Base-by-base conservation (phyloP, 2,888 invertebrate genomes). In the Lithodes maja region DNA sequence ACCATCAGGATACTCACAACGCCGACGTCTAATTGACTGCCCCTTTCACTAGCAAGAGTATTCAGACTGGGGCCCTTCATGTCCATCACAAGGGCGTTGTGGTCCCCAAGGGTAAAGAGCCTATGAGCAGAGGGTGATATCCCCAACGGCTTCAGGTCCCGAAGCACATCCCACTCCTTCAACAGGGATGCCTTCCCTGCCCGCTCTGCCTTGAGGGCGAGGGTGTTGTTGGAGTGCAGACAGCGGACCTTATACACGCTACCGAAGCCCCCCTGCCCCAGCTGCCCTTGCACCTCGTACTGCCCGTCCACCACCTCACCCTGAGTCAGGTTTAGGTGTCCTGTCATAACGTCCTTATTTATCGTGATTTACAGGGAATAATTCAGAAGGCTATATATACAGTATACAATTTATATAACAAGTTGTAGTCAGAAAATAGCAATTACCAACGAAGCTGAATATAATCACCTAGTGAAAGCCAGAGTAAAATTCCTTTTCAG, bases 81-180 rank as follows among this genome's bases (percentile, higher is more conserved):
- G 54, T 83, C 83, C 83, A 83, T 75, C 54, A 75, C 49, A 33
- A 83, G 74, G n/a, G 54, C 83, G 68, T 17, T 83, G 83, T 83
- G 2, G 75, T 74, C 55, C 1, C 75, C 75, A 7, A 83, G 75
- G 1, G 12, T 52, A 54, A 15, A 75, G 74, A 17, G 55, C 53
- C 54, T 53, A 9, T 53, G 12, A 2, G 55, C 33, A 15, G 53
- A 17, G 3, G 83, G 83, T 2, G 9, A 52, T 2, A 75, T 54
- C 1, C 83, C 74, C 3, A 2, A 15, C 5, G 9, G 74, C n/a
- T 53, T 33, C 3, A 83, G 12, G 5, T 9, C 52, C 9, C 17
- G 54, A 7, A 83, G 54, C 3, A 55, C 54, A n/a, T 33, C 15
- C 33, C 50, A 55, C 75, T 83, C 83, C 7, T 9, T 15, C 55